phyloP scores from a whole-genome alignment of 1,140 invertebrate species.

The Drosophila jambulina region DNA sequence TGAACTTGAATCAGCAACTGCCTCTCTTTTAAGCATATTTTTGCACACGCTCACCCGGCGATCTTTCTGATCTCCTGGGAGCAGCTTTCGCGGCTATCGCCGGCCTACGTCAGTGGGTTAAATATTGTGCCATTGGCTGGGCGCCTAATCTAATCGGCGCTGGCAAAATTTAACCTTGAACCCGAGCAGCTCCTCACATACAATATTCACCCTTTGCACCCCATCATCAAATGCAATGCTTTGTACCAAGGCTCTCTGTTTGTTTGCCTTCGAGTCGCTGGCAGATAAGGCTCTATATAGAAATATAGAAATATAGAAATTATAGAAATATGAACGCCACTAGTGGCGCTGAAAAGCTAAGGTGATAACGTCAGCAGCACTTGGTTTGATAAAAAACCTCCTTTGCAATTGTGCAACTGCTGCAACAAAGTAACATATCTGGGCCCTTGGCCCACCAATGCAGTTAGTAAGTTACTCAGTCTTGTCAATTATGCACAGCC shows the following conservation, averaged over 20 bases:
- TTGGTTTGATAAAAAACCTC: conserved; percentile 29
- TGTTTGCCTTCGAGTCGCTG: conserved; percentile 32
- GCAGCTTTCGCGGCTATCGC: conserved; percentile 7
- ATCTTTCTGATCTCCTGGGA: conserved; percentile 11
- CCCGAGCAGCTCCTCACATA: background rate
- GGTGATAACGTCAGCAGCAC: conserved; percentile 36
- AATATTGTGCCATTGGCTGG: conserved; percentile 28
- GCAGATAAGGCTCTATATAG: conserved; percentile 46
- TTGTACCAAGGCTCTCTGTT: conserved; percentile 27
- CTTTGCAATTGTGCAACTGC: background rate
- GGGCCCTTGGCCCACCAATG: conserved; percentile 1
- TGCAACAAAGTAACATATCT: conserved; percentile 40
- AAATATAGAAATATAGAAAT: conserved; percentile 1
- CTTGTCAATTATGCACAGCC: conserved; percentile 23
- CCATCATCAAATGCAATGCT: conserved; percentile 32
- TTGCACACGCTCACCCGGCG: conserved; percentile 9
- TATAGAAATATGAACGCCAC: background rate
- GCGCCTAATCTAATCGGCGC: conserved; percentile 37
- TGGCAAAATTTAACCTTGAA: conserved; percentile 41
- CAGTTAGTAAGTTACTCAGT: background rate
- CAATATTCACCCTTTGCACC: conserved; percentile 38
- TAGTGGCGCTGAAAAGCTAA: conserved; percentile 14
- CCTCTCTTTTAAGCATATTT: background rate
- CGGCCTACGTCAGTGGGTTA: conserved; percentile 21
- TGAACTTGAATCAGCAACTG: background rate